Evolutionary conservation across 2,113 vertebrate species (phyloP), one percentile per base, ranked within the genome.

Genomic region (Desmodus rotundus): DNA sequence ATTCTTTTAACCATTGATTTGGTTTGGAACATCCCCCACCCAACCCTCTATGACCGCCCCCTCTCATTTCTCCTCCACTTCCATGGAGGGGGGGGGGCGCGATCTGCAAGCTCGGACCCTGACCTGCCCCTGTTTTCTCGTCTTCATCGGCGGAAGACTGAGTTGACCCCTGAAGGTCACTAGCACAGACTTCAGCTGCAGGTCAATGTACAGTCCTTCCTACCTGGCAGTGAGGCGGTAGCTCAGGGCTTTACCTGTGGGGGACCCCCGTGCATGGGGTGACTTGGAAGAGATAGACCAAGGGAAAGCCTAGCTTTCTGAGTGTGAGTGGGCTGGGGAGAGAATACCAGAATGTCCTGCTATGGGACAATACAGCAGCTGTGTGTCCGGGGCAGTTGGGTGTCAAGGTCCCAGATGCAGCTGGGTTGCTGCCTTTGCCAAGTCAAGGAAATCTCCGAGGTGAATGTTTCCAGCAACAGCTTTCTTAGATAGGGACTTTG

Each of bases 71-170:
- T 16, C 33, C 63, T 67, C 31, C 6, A 19, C 2, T 15, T 8
- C 72, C 63, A 4, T 9, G 3, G 15, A 0, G 24, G 19, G 38
- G 15, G 1, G 24, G 19, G 38, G 16, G 78, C 28, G 33, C 7
- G 14, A n/a, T 3, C 22, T 5, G 5, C 1, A 3, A 26, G 45
- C 36, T n/a, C 2, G n/a, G 47, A 33, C 47, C 67, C 33, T 2
- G 4, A 8, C 10, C 22, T 26, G 12, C 15, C 52, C 8, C 10
- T 2, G 10, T 41, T 33, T 50, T 45, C 47, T 36, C n/a, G 3
- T 10, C 77, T 72, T 17, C 72, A 16, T 43, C 74, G 12, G 43
- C 2, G 24, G n/a, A 5, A 31, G 28, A 12, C 50, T 24, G 20
- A 73, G 8, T 7, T 16, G 16, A 47, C 26, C 52, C 22, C 36